A percentile compares a stretch with the other conserved stretches of the same genome.
phyloP scores from a whole-genome alignment of 2,797 vertebrate species.

The Chelmon rostratus region DNA sequence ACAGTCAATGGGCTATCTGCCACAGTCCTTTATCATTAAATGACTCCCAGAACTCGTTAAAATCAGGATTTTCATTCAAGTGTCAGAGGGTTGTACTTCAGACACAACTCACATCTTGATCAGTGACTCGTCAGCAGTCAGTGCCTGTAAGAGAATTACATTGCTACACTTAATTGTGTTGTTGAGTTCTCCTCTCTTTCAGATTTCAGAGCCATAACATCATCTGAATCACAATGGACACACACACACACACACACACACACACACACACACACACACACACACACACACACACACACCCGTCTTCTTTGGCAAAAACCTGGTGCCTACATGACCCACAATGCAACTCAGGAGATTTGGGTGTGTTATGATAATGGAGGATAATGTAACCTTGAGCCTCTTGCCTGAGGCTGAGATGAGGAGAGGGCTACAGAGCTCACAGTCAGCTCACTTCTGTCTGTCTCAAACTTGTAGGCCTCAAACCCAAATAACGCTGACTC shows the following conservation, averaged over 20 bases:
- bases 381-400: background rate
- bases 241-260: too few relatives aligned
- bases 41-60: background rate
- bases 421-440: background rate
- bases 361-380: background rate
- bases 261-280: too few relatives aligned
- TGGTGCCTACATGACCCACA: background rate
- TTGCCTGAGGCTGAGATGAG: background rate
- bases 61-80: background rate
- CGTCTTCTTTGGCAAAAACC: too few relatives aligned
- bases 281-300: too few relatives aligned
- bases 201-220: too few relatives aligned
- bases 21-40: background rate
- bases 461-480: background rate
- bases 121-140: background rate
- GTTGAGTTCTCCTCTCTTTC: conserved; percentile 1
- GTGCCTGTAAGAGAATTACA: background rate
- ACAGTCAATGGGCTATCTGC: background rate
- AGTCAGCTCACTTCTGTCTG: background rate
- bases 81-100: background rate
- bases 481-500: background rate
- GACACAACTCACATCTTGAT: conserved; percentile 10
- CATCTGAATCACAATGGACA: background rate
- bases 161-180: background rate
- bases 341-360: background rate